Evolutionary conservation across 1,140 invertebrate species (phyloP), one percentile per base, ranked within the genome.

Genomic region (Eupeodes corollae): DNA sequence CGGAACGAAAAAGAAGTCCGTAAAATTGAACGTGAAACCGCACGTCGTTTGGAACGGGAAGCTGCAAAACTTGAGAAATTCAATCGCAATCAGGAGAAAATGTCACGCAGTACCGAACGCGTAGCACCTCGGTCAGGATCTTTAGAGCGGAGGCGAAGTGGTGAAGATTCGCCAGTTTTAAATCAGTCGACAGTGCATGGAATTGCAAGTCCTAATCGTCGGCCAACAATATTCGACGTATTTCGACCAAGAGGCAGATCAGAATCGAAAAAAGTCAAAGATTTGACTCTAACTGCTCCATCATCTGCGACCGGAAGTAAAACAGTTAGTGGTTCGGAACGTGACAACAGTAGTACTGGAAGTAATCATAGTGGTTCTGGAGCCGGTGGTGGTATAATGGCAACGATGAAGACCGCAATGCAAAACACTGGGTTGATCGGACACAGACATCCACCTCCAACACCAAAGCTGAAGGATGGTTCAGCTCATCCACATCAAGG

Each of bases 181-280:
- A 68, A 68, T 49, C 66, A 68, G 52, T 68, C 63, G 18, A 68
- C 65, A 21, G 63, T 68, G 12, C 66, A 68, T 32, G 66, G 75
- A 42, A 79, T 77, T 47, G 74, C 79, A 53, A 80, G 79, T 49
- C 80, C 82, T 2, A 82, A 80, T 21, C 73, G 79, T n/a, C 76
- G 82, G 42, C 78, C 78, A 8, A 79, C 78, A 6, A 74, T 93
- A 46, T 84, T 93, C 56, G 89, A 93, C 63, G 84, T 85, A 14
- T 91, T 93, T 63, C 77, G 86, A 58, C 87, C 78, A 35, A 76
- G 81, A 50, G 86, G 78, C 55, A 91, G 84, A 70, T 90, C 79
- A 3, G 88, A 91, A 70, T 77, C 56, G 71, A 78, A 69, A 57
- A 72, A 51, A 74, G 75, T 70, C 80, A 84, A 68, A 79, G 58